Percentiles rank a stretch among this genome's conserved stretches.
phyloP scores from a whole-genome alignment of 2,888 invertebrate genomes.

The Sarcophaga carnaria region DNA sequence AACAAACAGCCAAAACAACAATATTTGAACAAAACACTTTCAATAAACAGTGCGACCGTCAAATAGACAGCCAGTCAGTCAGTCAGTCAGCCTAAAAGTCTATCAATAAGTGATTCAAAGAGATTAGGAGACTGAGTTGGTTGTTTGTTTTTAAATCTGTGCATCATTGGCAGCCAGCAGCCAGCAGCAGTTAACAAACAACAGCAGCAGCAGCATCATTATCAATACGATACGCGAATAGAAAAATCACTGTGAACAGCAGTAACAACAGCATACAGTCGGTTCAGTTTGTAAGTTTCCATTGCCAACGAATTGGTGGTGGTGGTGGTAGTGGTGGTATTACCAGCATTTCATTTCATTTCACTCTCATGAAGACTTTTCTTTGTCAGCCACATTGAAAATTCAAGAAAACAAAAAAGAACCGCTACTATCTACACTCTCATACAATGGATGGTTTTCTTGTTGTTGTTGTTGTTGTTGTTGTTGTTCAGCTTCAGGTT shows the following conservation, averaged over 20 bases:
- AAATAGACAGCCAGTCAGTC: background rate
- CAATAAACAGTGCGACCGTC: constrained; percentile 18
- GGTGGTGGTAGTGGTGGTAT: background rate
- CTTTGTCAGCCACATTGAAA: constrained; percentile 41
- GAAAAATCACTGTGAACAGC: background rate
- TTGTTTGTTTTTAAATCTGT: constrained; percentile 22
- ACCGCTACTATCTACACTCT: constrained; percentile 31
- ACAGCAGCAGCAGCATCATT: constrained; percentile 9
- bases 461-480: background rate
- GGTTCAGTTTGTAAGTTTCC: constrained; percentile 37
- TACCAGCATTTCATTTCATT: background rate
- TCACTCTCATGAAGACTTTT: constrained; percentile 49
- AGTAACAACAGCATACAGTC: background rate
- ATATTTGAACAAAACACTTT: constrained; percentile 59
- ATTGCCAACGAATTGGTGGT: background rate
- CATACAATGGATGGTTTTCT: constrained; percentile 16
- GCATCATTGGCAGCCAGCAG: constrained; percentile 19
- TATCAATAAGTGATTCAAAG: background rate
- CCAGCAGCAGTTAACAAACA: background rate
- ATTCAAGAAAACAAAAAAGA: constrained; percentile 30
- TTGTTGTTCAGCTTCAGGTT: constrained; percentile 49
- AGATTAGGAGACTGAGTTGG: background rate
- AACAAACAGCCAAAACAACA: constrained; percentile 17
- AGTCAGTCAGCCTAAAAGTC: background rate
- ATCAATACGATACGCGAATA: constrained; percentile 5